Evolutionary conservation across 2,797 vertebrate species (phyloP).

Genomic region (Coendou prehensilis): DNA sequence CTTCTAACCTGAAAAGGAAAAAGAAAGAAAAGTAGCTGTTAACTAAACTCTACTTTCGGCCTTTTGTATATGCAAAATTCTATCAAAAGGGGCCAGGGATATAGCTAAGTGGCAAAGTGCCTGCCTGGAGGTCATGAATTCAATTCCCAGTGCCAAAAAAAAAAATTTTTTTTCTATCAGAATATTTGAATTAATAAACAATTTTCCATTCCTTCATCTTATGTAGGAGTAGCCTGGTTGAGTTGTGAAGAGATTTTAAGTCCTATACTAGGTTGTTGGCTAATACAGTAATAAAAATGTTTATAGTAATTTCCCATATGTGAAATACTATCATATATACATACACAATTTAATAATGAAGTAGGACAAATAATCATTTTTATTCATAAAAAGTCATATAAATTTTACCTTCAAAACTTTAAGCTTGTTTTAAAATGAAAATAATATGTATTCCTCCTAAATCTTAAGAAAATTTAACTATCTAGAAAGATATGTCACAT

Average conservation of each 20-base stretch:
- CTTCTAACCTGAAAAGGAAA: slow-evolving; percentile 47
- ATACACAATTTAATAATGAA: slow-evolving; percentile 61
- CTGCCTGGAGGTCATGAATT: too few relatives aligned
- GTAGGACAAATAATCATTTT: slow-evolving; percentile 55
- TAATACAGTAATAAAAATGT: slow-evolving; percentile 51
- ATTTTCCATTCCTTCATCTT: slow-evolving; percentile 60
- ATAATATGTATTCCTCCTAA: slow-evolving; percentile 55
- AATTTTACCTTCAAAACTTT: slow-evolving; percentile 61
- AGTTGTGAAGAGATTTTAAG: slow-evolving; percentile 35
- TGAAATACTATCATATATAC: slow-evolving; percentile 43
- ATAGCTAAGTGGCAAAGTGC: too few relatives aligned
- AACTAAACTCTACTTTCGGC: slow-evolving; percentile 62
- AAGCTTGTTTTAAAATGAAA: slow-evolving; percentile 70
- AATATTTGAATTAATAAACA: slow-evolving; percentile 61
- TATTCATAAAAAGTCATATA: slow-evolving; percentile 52
- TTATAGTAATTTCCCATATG: slow-evolving; percentile 45
- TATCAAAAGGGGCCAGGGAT: not conserved
- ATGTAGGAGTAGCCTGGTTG: not conserved
- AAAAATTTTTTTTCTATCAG: not conserved
- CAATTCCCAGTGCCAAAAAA: too few relatives aligned
- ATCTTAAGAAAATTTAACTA: slow-evolving; percentile 68
- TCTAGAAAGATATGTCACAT: slow-evolving; percentile 61
- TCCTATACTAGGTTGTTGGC: slow-evolving; percentile 5
- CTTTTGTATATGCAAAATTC: slow-evolving; percentile 31
- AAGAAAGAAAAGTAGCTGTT: slow-evolving; percentile 44